Evolutionary conservation across 2,113 vertebrate genomes (phyloP), one percentile per base, ranked within the genome.

Genomic region (Chionodraco myersi): DNA sequence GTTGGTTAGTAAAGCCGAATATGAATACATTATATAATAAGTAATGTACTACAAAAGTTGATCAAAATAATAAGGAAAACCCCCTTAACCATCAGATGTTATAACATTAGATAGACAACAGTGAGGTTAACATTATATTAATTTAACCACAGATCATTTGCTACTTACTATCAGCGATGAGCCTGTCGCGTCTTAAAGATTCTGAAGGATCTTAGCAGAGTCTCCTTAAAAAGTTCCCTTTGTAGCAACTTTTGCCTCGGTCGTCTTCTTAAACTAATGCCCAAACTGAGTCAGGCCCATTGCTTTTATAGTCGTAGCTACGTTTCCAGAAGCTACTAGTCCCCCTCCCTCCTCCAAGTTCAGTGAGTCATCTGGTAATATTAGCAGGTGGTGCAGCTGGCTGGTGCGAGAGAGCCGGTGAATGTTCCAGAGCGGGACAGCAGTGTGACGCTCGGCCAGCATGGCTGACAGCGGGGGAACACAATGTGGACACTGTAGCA

Each of bases 341-440:
- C 7, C 62, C 4, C 21, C 6, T 2, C 3, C 15, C n/a, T 66
- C 71, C 59, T 66, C 71, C 36, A 5, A 48, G 65, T 48, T 57
- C 68, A 61, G 58, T 88, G 90, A 91, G 79, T 85, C 84, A 81
- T 66, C 74, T 72, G 85, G 77, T 93, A 91, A 90, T 88, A 88
- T 87, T 93, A 92, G 88, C 77, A 79, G 54, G 59, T 61, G 70
- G 63, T 73, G 79, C 84, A 87, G 87, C 72, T 59, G 83, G 69
- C 49, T 36, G 36, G 77, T 45, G 60, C 68, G 36, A 1, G 75
- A 83, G 36, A 66, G 83, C 2, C 0, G 54, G 69, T 57, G 92
- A 92, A 89, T 86, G 83, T 92, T 91, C 91, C 34, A 87, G 84
- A 90, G 69, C 0, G 54, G 51, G 76, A 76, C 57, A 51, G 82